Conservation (phyloP, 1,140 invertebrate genomes). For the Drosophila pachea region DNA sequence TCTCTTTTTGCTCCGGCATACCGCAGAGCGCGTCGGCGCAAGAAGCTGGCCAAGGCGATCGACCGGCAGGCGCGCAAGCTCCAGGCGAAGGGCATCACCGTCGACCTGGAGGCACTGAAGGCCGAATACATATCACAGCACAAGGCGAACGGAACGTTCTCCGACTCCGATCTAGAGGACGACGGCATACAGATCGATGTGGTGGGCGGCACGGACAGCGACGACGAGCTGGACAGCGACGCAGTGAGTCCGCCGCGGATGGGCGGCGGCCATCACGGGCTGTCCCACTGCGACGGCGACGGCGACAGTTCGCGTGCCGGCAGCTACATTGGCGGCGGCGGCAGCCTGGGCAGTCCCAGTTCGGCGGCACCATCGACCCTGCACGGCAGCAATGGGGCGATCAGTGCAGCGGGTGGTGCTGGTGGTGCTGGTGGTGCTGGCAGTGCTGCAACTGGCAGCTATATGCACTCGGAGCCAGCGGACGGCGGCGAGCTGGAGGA, state of each 20-base stretch:
- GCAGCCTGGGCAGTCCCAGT: conserved; percentile 79
- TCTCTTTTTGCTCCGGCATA: neutral
- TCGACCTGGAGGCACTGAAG: conserved; percentile 91
- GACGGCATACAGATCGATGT: conserved; percentile 87
- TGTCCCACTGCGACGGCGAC: conserved; percentile 83
- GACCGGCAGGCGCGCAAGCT: conserved; percentile 94
- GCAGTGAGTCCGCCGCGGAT: conserved; percentile 79
- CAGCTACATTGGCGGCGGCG: conserved; percentile 79
- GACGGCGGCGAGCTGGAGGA: conserved; percentile 56
- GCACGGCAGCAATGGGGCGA: conserved; percentile 46
- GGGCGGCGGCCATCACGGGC: conserved; percentile 57
- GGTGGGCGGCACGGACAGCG: conserved; percentile 84
- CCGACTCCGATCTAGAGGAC: conserved; percentile 85
- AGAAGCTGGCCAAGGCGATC: conserved; percentile 94
- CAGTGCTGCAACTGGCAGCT: neutral
- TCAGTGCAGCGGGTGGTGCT: conserved; percentile 12
- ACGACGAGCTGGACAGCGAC: conserved; percentile 81
- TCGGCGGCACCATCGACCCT: conserved; percentile 40
- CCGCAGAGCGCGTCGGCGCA: conserved; percentile 88
- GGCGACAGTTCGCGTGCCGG: conserved; percentile 79
- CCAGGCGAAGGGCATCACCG: conserved; percentile 92
- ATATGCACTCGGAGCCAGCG: conserved; percentile 38
- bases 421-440: conserved; percentile 14
- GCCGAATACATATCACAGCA: conserved; percentile 87
- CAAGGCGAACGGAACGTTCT: conserved; percentile 82